A percentile compares a stretch with the other conserved stretches of the same genome.
Evolutionary conservation across 2,888 invertebrate genomes (phyloP).

Genomic region (Perithous albicinctus): DNA sequence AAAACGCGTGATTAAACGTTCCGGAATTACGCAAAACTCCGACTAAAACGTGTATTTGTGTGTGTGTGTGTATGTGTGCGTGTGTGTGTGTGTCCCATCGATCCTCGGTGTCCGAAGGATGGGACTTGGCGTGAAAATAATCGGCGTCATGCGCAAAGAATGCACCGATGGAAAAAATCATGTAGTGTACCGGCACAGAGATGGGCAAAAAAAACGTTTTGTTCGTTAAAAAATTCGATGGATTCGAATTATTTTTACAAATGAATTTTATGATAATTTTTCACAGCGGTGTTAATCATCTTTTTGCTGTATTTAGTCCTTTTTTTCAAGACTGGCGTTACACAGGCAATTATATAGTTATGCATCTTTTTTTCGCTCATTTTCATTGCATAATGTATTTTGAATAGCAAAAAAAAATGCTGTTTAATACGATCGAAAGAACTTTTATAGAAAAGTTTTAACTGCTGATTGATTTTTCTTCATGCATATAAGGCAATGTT

Average conservation of each 20-base stretch:
- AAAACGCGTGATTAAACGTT: constrained; percentile 23
- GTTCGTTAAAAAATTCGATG: background rate
- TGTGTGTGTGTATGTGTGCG: constrained; percentile 36
- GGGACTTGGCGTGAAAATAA: constrained; percentile 9
- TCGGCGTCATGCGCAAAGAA: constrained; percentile 15
- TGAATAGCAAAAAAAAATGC: constrained; percentile 7
- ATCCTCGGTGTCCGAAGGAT: constrained; percentile 23
- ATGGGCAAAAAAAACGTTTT: constrained; percentile 30
- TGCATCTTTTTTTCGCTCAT: constrained; percentile 1
- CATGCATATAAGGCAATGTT: background rate
- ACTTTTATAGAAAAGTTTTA: constrained; percentile 2
- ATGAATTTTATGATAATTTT: constrained; percentile 7
- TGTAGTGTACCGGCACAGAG: constrained; percentile 37
- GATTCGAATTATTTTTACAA: constrained; percentile 1
- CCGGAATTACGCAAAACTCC: constrained; percentile 43
- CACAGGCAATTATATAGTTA: background rate
- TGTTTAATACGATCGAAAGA: background rate
- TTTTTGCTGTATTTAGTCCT: constrained; percentile 3
- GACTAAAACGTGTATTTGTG: constrained; percentile 32
- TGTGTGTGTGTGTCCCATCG: too few species aligned
- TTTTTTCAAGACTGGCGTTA: background rate
- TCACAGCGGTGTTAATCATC: background rate
- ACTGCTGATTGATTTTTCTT: constrained; percentile 1
- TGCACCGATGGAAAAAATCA: constrained; percentile 22
- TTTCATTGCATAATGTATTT: constrained; percentile 5